A percentile compares a stretch with the other conserved stretches of the same genome.
Evolutionary conservation across 1,140 invertebrate species (phyloP).

Genomic region (Ostrea denselamellosa): DNA sequence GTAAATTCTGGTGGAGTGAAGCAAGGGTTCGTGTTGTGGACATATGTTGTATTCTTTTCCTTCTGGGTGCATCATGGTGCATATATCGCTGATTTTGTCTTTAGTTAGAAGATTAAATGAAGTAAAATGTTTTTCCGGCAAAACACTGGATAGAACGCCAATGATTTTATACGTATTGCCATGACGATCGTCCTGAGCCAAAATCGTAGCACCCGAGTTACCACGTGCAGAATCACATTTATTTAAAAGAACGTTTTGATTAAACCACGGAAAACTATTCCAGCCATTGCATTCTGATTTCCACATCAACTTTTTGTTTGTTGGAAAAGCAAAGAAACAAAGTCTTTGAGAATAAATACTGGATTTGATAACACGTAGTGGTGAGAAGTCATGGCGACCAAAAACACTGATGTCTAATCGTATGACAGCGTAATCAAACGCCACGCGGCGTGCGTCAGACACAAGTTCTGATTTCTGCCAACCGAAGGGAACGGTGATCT

Average conservation of each 20-base stretch:
- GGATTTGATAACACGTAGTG: constrained; percentile 58
- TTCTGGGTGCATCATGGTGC: constrained; percentile 62
- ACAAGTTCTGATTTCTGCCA: constrained; percentile 59
- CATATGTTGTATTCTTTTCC: constrained; percentile 64
- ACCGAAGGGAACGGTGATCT: constrained; percentile 64
- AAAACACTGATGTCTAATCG: constrained; percentile 60
- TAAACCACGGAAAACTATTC: constrained; percentile 57
- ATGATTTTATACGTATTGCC: constrained; percentile 61
- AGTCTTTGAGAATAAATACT: constrained; percentile 60
- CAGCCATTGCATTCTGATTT: constrained; percentile 61
- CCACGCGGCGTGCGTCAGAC: constrained; percentile 41
- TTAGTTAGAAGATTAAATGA: constrained; percentile 68
- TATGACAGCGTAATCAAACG: constrained; percentile 70
- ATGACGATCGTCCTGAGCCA: constrained; percentile 61
- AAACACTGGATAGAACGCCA: constrained; percentile 69
- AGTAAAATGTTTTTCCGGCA: constrained; percentile 59
- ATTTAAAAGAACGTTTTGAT: constrained; percentile 67
- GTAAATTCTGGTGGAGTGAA: neutral
- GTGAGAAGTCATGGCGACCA: constrained; percentile 63
- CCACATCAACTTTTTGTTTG: constrained; percentile 58
- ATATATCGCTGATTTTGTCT: constrained; percentile 68
- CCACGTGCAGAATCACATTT: constrained; percentile 68
- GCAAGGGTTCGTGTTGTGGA: constrained; percentile 35
- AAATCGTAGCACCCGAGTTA: constrained; percentile 66
- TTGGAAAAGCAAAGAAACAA: constrained; percentile 69